These are phyloP conservation scores for Melinaea marsaeus DNA, from an alignment of 2,888 invertebrate species.

Conservation along the genomic window DNA sequence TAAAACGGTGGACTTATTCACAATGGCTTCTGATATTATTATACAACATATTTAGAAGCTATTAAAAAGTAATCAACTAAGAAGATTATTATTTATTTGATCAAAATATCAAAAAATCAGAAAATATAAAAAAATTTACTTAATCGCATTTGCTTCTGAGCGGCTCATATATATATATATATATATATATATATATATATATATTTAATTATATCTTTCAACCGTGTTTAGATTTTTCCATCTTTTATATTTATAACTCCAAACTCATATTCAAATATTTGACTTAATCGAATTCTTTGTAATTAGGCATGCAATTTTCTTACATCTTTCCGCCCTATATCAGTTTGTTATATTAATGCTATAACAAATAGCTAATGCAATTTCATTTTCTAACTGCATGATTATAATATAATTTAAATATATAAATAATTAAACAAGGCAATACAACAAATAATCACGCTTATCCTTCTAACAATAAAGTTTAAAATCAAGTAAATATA, in stretches of 20 bases:
- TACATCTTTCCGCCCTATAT: background rate
- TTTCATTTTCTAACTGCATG: slow-evolving; percentile 43
- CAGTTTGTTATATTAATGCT: background rate
- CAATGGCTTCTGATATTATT: too few species aligned
- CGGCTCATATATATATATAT: too few species aligned
- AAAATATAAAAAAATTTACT: too few species aligned
- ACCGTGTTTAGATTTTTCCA: too few species aligned
- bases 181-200: too few species aligned
- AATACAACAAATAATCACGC: slow-evolving; percentile 11
- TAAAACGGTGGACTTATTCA: too few species aligned
- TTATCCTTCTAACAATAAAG: background rate
- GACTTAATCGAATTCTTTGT: background rate
- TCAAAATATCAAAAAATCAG: too few species aligned
- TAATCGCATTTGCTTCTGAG: too few species aligned
- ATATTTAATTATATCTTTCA: too few species aligned
- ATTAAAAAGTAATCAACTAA: too few species aligned
- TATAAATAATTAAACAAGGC: slow-evolving; percentile 16
- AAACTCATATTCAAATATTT: background rate
- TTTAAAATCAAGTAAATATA: background rate
- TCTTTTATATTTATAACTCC: slow-evolving; percentile 14
- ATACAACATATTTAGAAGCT: too few species aligned
- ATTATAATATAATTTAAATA: slow-evolving; percentile 6
- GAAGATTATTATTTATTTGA: too few species aligned
- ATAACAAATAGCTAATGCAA: slow-evolving; percentile 4
- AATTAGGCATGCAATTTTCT: background rate